Base-by-base conservation (phyloP, 2,888 invertebrate species). In the Plebejus melissa region DNA sequence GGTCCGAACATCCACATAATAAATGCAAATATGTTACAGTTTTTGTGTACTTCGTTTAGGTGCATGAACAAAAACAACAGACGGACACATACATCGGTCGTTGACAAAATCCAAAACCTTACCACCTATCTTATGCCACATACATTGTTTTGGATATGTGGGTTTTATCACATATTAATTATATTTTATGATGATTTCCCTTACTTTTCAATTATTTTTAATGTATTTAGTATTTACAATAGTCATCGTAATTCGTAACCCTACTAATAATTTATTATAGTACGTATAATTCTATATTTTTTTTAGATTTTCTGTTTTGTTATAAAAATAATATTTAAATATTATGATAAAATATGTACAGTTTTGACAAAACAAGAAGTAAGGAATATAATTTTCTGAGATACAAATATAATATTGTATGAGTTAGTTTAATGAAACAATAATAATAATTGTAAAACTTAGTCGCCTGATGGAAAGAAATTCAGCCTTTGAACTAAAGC, bases 21-120 rank as follows among this genome's bases (percentile, higher is more conserved):
- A 32, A 13, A 65, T 54, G 36, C 74, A 75, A 70, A 36, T 75
- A 41, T 75, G 75, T 76, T 79, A 78, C 74, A 77, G 16, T 71
- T 50, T 77, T 76, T 77, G 76, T 80, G 79, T 80, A 80, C 79
- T 77, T 74, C 70, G 11, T 60, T 77, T 79, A 80, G 79, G 79
- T 80, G 79, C 79, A 77, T 78, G 36, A 69, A 54, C 38, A n/a
- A 32, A 36, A 74, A 9, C 7, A 72, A 74, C 65, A 65, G 46
- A 46, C 65, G 54, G 57, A 41, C 28, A 46, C 11, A 7, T 60
- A 41, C 50, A 50, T 50, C 65, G n/a, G 41, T 46, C 41, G 22
- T 71, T 71, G 41, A 71, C 71, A 46, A 28, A 65, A 71, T 70
- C 46, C 22, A 46, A 46, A 70, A 38, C 11, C 58, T 58, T 74